phyloP scores from a whole-genome alignment of 2,888 invertebrate species.

The Eupeodes latifasciatus region DNA sequence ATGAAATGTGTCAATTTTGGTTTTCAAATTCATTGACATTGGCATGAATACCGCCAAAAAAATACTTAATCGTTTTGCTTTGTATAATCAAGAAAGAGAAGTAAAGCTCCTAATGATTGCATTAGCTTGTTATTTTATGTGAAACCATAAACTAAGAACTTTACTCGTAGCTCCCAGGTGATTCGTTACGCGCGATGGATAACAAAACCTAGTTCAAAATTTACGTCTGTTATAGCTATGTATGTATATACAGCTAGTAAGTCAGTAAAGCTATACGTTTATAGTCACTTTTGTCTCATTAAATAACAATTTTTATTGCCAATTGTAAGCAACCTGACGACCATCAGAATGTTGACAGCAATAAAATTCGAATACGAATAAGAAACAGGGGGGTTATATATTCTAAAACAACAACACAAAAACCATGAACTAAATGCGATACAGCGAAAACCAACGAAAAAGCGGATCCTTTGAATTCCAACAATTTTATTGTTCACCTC shows the following conservation, averaged over 20 bases:
- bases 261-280: constrained; percentile 46
- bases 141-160: constrained; percentile 62
- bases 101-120: constrained; percentile 58
- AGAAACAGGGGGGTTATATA: constrained; percentile 44
- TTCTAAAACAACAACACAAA: constrained; percentile 35
- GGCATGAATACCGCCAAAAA: constrained; percentile 19
- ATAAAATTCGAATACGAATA: constrained; percentile 46
- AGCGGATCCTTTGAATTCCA: constrained; percentile 79
- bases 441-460: constrained; percentile 64
- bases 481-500: constrained; percentile 68
- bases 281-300: constrained; percentile 61
- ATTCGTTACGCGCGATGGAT: constrained; percentile 47
- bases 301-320: constrained; percentile 70
- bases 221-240: background rate
- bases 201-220: constrained; percentile 31
- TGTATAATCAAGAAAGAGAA: constrained; percentile 54
- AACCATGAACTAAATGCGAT: constrained; percentile 36
- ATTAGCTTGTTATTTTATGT: constrained; percentile 37
- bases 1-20: constrained; percentile 58
- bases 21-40: constrained; percentile 8
- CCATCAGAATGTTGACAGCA: constrained; percentile 74
- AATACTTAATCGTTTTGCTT: constrained; percentile 1
- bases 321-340: constrained; percentile 73
- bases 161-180: constrained; percentile 57
- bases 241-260: background rate